Evolutionary conservation across 2,797 vertebrate genomes (phyloP).

Genomic region (Delichon dasypus): DNA sequence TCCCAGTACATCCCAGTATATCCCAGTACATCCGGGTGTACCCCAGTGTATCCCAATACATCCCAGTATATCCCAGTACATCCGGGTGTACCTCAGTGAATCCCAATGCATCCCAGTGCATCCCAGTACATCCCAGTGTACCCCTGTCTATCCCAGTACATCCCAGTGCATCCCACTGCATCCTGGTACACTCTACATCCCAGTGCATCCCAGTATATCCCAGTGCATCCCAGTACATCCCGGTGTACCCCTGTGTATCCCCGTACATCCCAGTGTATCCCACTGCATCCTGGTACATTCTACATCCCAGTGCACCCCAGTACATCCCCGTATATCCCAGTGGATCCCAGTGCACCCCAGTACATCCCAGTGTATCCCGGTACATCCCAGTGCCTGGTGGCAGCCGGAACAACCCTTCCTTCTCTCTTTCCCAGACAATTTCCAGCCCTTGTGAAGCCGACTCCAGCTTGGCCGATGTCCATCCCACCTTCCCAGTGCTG

Average conservation of each 20-base stretch:
- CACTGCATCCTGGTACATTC: background rate
- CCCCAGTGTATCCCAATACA: background rate
- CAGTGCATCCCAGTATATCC: background rate
- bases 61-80: background rate
- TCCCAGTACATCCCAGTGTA: background rate
- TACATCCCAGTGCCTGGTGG: too few relatives aligned
- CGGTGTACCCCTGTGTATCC: fast-evolving
- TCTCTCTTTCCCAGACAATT: background rate
- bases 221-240: fast-evolving
- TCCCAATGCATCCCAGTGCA: background rate
- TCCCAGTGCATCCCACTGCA: background rate
- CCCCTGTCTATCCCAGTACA: background rate
- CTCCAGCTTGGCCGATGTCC: background rate
- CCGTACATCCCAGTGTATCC: background rate
- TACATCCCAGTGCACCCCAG: fast-evolving
- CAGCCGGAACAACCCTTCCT: background rate
- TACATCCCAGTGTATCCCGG: background rate
- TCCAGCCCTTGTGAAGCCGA: fast-evolving
- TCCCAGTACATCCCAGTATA: background rate
- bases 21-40: background rate
- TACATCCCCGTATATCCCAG: background rate
- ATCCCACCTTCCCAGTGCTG: background rate
- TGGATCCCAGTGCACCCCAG: fast-evolving
- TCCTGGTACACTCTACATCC: background rate
- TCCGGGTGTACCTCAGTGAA: background rate